Evolutionary conservation across 2,113 vertebrate genomes (phyloP).

Genomic region (Paradoxurus hermaphroditus): DNA sequence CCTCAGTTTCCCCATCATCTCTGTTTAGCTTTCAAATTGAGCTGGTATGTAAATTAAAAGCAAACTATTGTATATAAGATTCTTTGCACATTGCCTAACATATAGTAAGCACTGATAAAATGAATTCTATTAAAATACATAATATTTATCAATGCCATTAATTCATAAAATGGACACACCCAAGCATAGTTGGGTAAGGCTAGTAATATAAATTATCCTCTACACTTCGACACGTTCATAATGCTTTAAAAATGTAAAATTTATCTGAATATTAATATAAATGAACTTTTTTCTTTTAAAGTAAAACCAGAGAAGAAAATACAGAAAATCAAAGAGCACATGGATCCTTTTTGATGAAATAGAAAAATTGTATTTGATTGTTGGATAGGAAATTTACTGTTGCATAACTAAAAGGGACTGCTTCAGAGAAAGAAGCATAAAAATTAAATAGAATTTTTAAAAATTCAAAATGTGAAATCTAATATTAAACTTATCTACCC

Average conservation of each 20-base stretch:
- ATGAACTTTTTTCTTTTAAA: neutral
- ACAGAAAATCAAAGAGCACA: neutral
- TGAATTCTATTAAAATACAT: slow-evolving; percentile 5
- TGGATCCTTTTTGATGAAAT: neutral
- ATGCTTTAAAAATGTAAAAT: neutral
- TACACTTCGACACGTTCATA: neutral
- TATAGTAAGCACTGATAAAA: neutral
- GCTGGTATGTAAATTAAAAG: neutral
- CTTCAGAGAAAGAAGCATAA: neutral
- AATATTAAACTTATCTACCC: neutral
- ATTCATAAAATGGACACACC: neutral
- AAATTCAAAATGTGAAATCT: neutral
- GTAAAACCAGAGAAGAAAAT: neutral
- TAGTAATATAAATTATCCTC: neutral
- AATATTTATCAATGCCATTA: neutral
- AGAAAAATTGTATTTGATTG: neutral
- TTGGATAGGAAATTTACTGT: neutral
- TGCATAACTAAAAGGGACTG: neutral
- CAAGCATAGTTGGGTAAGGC: neutral
- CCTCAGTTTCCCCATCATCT: neutral
- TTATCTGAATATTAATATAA: neutral
- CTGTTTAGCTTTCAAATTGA: neutral
- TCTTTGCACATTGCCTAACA: neutral
- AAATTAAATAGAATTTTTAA: neutral
- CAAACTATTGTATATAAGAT: neutral